These are phyloP conservation scores for Echinarachnius parma DNA, from an alignment of 53 echinoderm and acorn worm species.

Conservation along the genomic window DNA sequence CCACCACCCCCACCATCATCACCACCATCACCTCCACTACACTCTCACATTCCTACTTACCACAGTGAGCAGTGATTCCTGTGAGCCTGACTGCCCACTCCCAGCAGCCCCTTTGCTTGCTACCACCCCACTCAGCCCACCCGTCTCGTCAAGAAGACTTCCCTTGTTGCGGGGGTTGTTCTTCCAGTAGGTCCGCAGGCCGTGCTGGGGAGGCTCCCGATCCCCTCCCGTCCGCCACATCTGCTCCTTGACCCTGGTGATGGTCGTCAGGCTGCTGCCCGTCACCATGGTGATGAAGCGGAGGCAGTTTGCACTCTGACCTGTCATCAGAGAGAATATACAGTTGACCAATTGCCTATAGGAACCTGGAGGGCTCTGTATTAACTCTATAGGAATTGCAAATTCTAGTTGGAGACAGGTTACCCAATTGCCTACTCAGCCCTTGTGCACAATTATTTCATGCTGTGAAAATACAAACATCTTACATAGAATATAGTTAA, in stretches of 20 bases:
- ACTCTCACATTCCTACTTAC: too few species aligned
- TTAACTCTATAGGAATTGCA: too few species aligned
- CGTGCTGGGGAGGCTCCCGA: slow-evolving; percentile 95
- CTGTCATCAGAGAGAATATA: too few species aligned
- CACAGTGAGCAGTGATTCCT: not conserved
- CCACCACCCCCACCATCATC: too few species aligned
- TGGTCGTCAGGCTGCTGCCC: slow-evolving; percentile 90
- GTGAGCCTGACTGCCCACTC: slow-evolving; percentile 11
- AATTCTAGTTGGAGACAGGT: too few species aligned
- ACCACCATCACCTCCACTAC: too few species aligned
- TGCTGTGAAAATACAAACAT: too few species aligned
- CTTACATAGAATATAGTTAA: too few species aligned
- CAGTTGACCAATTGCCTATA: too few species aligned
- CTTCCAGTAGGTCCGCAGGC: slow-evolving; percentile 91
- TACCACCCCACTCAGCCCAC: not conserved
- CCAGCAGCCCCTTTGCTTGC: slow-evolving; percentile 11
- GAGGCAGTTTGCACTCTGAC: slow-evolving; percentile 83
- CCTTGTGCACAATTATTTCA: too few species aligned
- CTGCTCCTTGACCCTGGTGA: slow-evolving; percentile 83
- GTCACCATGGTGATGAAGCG: slow-evolving; percentile 95
- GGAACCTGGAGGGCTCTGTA: too few species aligned
- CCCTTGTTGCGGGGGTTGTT: slow-evolving; percentile 67
- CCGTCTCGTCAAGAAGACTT: slow-evolving; percentile 30
- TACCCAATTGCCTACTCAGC: too few species aligned
- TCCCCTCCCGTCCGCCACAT: slow-evolving; percentile 90